Base-by-base conservation (phyloP, 2,113 vertebrate genomes). In the Choloepus hoffmanni region DNA sequence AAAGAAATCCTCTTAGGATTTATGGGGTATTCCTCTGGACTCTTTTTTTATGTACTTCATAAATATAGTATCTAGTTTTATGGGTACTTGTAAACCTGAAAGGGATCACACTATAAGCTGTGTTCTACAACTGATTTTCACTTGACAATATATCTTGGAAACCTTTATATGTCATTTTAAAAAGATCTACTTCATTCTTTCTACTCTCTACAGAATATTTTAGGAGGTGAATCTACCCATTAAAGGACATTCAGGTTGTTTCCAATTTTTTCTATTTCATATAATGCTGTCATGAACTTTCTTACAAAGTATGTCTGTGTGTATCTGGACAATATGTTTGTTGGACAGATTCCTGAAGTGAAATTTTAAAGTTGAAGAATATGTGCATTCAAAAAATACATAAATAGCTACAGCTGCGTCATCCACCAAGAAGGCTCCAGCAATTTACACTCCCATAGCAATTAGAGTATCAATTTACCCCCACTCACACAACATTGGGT, bases 301-400 rank as follows among this genome's bases (percentile, higher is more conserved):
- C 67, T 89, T 82, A 73, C 28, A 36, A 92, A 90, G 70, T 65
- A 28, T 5, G 70, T 48, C 65, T 90, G 92, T 90, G 19, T 24
- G 16, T 53, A 81, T 28, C 26, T 73, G 65, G 65, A 62, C 5
- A 89, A 43, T 60, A 77, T 11, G 70, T 84, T 28, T 65, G 1
- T 67, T 93, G 55, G 58, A 72, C 30, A 93, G 48, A 88, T 89
- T 88, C 36, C 60, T 76, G 50, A 77, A 72, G 45, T 79, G 60
- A 70, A 85, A 72, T 13, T 90, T 97, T 77, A 85, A 85, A 77
- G 45, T 62, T 91, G 63, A 65, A 85, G 86, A 85, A 55, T 82
- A 70, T 8, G 5, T 60, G 12, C 50, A 81, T 79, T 67, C n/a
- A 85, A 77, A 93, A 91, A 68, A 50, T 16, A n/a, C 86, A 7